Conservation (phyloP, 1,140 invertebrate species). For the Rhopalosiphum maidis region DNA sequence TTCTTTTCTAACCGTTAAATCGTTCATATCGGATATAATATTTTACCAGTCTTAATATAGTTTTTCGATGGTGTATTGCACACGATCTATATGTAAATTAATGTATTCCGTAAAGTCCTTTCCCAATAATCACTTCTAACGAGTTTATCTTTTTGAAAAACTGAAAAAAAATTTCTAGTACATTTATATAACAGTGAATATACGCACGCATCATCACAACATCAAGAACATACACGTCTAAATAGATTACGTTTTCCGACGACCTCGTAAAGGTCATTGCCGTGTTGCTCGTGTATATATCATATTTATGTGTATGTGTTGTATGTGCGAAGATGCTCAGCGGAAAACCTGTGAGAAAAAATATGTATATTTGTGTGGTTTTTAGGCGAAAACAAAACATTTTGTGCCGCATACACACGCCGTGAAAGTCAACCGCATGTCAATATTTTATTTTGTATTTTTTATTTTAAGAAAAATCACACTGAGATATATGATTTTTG, state of each 20-base stretch:
- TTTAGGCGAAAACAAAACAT: background rate
- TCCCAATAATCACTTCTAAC: background rate
- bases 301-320: background rate
- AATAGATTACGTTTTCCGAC: background rate
- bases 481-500: background rate
- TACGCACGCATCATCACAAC: background rate
- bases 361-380: background rate
- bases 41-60: too few species aligned
- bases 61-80: background rate
- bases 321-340: background rate
- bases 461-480: background rate
- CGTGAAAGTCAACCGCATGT: background rate
- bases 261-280: conserved; percentile 49
- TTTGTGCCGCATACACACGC: background rate
- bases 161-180: background rate
- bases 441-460: background rate
- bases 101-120: background rate
- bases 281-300: background rate
- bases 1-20: background rate
- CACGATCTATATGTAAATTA: background rate
- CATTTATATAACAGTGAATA: background rate
- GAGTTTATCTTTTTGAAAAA: background rate
- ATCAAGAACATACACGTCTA: background rate
- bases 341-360: conserved; percentile 44
- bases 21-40: background rate